These are phyloP conservation scores for Montipora capitata DNA, from an alignment of 92 coral and sea anemone species.

Conservation along the genomic window DNA sequence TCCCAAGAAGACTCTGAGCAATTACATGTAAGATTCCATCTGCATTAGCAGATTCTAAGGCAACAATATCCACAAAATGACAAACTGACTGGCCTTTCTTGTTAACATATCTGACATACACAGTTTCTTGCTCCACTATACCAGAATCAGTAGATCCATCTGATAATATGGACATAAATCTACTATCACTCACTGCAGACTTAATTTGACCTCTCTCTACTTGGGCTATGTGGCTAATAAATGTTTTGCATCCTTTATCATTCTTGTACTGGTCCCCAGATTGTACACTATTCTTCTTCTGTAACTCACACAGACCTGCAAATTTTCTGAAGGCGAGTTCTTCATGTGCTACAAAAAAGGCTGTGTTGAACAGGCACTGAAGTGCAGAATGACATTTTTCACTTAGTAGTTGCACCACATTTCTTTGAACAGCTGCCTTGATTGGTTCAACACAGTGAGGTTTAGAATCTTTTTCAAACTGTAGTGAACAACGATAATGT, in stretches of 20 bases:
- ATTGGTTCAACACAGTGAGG: constrained; percentile 20
- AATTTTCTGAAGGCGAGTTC: constrained; percentile 40
- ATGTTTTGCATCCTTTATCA: constrained; percentile 18
- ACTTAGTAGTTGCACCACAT: constrained; percentile 2
- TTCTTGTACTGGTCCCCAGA: constrained; percentile 41
- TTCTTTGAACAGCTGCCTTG: constrained; percentile 30
- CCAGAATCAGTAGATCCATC: constrained; percentile 52
- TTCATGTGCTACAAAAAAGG: constrained; percentile 41
- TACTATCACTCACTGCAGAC: constrained; percentile 33
- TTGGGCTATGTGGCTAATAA: constrained; percentile 40
- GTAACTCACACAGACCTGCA: constrained; percentile 46
- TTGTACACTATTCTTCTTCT: constrained; percentile 50
- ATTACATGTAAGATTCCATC: constrained; percentile 18
- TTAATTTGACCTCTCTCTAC: constrained; percentile 30
- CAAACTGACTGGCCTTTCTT: constrained; percentile 30
- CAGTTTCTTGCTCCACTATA: constrained; percentile 44
- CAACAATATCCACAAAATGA: constrained; percentile 49
- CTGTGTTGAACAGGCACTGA: constrained; percentile 43
- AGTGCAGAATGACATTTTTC: constrained; percentile 19
- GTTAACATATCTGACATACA: constrained; percentile 40
- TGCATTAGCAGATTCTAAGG: constrained; percentile 50
- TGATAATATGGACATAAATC: constrained; percentile 32
- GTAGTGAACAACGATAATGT: constrained; percentile 15
- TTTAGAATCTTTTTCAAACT: constrained; percentile 28
- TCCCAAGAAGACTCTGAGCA: constrained; percentile 6